Percentiles rank a stretch among this genome's conserved stretches.
Conservation (phyloP, 2,113 vertebrate genomes). For the Rissa tridactyla region DNA sequence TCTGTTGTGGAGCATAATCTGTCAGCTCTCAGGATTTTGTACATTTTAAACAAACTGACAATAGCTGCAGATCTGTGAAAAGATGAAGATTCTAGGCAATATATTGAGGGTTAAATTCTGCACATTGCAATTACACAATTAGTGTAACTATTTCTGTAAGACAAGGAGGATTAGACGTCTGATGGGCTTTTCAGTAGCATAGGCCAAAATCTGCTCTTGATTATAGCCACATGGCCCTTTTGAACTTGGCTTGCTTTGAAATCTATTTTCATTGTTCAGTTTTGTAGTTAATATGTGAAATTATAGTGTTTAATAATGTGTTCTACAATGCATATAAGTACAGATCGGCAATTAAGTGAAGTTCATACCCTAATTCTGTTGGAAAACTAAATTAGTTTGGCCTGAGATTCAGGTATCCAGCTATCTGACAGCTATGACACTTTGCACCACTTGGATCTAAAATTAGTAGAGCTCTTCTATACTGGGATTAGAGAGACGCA, state of each 20-base stretch:
- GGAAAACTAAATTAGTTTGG: background rate
- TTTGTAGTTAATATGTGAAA: background rate
- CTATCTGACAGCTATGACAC: slow-evolving; percentile 58
- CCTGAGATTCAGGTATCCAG: slow-evolving; percentile 44
- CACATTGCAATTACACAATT: background rate
- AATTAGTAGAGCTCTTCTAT: slow-evolving; percentile 71
- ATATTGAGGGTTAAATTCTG: background rate
- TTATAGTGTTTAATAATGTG: background rate
- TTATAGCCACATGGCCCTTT: slow-evolving; percentile 1
- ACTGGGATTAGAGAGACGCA: slow-evolving; percentile 33
- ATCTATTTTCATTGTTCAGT: background rate
- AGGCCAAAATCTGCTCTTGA: slow-evolving; percentile 36
- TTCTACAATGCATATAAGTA: background rate
- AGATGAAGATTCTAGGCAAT: background rate
- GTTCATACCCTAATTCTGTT: background rate
- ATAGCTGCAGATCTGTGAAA: background rate
- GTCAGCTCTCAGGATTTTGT: background rate
- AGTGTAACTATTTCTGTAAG: slow-evolving; percentile 42
- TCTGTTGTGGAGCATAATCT: background rate
- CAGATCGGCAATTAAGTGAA: background rate
- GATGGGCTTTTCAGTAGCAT: slow-evolving; percentile 33
- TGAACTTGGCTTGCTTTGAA: background rate
- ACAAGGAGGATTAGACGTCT: slow-evolving; percentile 40
- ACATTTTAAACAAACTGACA: background rate
- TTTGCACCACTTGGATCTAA: slow-evolving; percentile 71